These are phyloP conservation scores for Melieria omissa DNA, from an alignment of 2,888 invertebrate genomes.

Conservation along the genomic window DNA sequence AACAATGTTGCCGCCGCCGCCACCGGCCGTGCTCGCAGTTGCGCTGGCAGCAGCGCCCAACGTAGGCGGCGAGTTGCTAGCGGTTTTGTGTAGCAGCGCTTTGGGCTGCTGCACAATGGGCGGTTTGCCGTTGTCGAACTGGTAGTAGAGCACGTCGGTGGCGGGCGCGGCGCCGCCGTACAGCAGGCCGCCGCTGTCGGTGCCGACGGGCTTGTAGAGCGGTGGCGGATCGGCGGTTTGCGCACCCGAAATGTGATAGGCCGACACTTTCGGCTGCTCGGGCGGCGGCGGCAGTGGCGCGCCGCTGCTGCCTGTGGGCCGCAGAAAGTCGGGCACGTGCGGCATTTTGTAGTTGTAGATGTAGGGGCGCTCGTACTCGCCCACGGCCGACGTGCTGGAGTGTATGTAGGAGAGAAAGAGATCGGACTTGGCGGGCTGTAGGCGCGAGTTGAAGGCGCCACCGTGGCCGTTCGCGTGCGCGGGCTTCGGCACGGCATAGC, in stretches of 20 bases:
- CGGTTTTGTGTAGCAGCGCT: constrained; percentile 41
- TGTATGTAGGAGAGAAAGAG: constrained; percentile 64
- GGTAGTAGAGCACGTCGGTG: constrained; percentile 64
- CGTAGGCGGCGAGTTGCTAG: constrained; percentile 34
- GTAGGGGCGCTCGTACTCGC: constrained; percentile 61
- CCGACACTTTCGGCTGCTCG: constrained; percentile 49
- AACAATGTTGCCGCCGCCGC: constrained; percentile 45
- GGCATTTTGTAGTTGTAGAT: constrained; percentile 65
- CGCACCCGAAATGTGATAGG: constrained; percentile 65
- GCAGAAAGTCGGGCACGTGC: constrained; percentile 57
- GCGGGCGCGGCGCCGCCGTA: constrained; percentile 61
- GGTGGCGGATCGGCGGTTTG: constrained; percentile 64
- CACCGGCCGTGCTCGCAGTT: constrained; percentile 14
- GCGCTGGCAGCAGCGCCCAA: constrained; percentile 10
- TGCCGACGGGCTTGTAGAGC: constrained; percentile 45
- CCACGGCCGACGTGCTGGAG: constrained; percentile 12
- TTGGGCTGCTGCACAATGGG: constrained; percentile 59
- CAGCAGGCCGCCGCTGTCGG: constrained; percentile 26
- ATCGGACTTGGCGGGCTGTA: constrained; percentile 66
- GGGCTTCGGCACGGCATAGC: constrained; percentile 54
- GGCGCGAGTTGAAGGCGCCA: constrained; percentile 48
- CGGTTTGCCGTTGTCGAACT: constrained; percentile 59
- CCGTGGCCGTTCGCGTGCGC: constrained; percentile 37
- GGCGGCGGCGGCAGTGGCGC: constrained; percentile 37
- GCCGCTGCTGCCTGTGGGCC: constrained; percentile 38